Base-by-base conservation (phyloP, 64 coral and sea anemone genomes). In the Stichodactyla helianthus region DNA sequence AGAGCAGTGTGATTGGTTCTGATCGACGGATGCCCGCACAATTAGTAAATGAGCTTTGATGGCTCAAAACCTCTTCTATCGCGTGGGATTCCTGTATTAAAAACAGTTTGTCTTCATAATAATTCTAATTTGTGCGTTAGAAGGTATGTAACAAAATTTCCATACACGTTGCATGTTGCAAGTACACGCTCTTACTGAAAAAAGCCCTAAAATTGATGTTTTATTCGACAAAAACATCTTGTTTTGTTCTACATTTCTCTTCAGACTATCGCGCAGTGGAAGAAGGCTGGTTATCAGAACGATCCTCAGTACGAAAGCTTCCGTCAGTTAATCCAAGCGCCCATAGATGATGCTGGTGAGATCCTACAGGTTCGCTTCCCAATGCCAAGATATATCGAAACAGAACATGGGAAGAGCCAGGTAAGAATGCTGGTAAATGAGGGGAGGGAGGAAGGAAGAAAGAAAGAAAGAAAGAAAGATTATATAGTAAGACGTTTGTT, bases 361-460 rank as follows among this genome's bases (percentile, higher is more conserved):
- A 99, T 99, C 52, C 91, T 99, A 12, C 97, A 99, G 82, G 91
- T 92, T 51, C 97, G 97, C 53, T 99, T 99, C 68, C 97, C 97
- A 10, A 99, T 99, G 97, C 97, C 97, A 5, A 85, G 97, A 53
- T 99, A 99, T 88, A 99, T 99, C 10, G 97, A 99, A 58, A 99
- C 97, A 22, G 90, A 99, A 82, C 90, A 92, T 59, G 90, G 90
- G 10, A 90, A 92, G 23, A 95, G 93, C 76, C 97, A 99, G 97
- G 97, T 99, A 79, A 79, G 50, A 8, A 55, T 44, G 35, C 35
- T 44, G 35, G 28, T 31, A 31, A 31, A 44, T 44, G 10, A 20
- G 82, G 20, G 10, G 8, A 25, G n/a, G 16, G 83, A 50, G 59
- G 10, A 44, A 44, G 35, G 2, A 44, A 44, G 35, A 2, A 44